A percentile compares a stretch with the other conserved stretches of the same genome.
phyloP scores from a whole-genome alignment of 2,888 invertebrate genomes.

The Cordilura impudica region DNA sequence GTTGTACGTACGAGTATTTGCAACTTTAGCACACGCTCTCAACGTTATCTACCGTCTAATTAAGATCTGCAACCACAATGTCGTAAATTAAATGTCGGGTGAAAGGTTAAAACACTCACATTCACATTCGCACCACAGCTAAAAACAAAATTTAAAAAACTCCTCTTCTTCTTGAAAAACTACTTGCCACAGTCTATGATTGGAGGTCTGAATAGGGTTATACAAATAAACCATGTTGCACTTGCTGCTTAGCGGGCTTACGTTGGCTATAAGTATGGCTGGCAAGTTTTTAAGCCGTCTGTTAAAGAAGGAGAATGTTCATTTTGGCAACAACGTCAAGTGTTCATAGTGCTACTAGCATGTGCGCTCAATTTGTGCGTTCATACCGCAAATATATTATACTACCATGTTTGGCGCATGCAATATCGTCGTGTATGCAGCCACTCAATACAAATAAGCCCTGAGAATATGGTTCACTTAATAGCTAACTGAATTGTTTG shows the following conservation, averaged over 20 bases:
- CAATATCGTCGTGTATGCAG: constrained; percentile 15
- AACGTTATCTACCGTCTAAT: constrained; percentile 65
- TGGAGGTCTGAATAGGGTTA: not conserved
- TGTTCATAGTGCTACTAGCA: constrained; percentile 53
- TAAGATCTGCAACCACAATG: constrained; percentile 67
- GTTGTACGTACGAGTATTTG: not conserved
- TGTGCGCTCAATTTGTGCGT: constrained; percentile 64
- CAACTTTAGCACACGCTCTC: constrained; percentile 50
- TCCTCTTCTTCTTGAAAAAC: constrained; percentile 8
- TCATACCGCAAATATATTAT: constrained; percentile 53
- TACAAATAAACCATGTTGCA: constrained; percentile 1
- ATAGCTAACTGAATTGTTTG: not conserved
- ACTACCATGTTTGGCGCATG: constrained; percentile 54
- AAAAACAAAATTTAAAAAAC: too few relatives aligned
- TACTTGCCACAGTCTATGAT: not conserved
- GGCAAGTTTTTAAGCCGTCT: too few relatives aligned
- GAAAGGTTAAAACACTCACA: constrained; percentile 66
- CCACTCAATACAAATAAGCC: constrained; percentile 8
- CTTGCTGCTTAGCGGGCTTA: not conserved
- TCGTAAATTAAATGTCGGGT: constrained; percentile 68
- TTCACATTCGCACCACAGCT: constrained; percentile 9
- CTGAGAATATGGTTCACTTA: constrained; percentile 33
- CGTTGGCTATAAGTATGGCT: not conserved
- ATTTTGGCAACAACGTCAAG: not conserved
- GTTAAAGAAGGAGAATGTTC: not conserved